Conservation (phyloP, 2,888 invertebrate genomes). For the Synergus laeviventris region DNA sequence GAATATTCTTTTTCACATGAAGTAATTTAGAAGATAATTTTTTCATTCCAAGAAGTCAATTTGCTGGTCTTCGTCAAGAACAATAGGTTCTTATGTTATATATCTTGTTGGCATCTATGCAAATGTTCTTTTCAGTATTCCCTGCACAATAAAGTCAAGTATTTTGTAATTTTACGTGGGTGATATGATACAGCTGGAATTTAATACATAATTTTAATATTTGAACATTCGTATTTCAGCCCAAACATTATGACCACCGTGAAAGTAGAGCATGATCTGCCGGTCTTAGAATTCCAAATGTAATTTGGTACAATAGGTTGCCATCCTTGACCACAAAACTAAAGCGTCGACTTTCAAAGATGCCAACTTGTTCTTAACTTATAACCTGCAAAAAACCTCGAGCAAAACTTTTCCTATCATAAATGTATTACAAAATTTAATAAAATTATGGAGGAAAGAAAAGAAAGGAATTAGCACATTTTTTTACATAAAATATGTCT, state of each 20-base stretch:
- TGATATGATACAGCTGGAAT: conserved; percentile 9
- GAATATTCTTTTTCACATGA: neutral
- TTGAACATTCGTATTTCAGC: neutral
- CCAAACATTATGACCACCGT: neutral
- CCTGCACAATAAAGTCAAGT: neutral
- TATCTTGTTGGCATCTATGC: neutral
- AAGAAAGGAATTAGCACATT: neutral
- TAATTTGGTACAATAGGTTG: conserved; percentile 35
- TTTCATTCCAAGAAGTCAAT: neutral
- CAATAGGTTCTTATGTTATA: neutral
- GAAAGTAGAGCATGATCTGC: conserved; percentile 17
- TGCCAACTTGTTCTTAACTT: conserved; percentile 15
- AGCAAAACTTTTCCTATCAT: neutral
- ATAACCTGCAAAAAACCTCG: neutral
- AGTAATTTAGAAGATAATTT: neutral
- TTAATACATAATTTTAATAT: conserved; percentile 10
- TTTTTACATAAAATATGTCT: neutral
- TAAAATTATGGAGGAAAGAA: neutral
- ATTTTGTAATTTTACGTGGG: neutral
- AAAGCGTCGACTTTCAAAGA: neutral
- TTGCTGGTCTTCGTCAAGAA: neutral
- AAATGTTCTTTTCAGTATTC: neutral
- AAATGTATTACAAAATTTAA: neutral
- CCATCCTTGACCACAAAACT: conserved; percentile 30
- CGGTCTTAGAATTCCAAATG: conserved; percentile 7